These are phyloP conservation scores for Drosophila arizonae DNA, from an alignment of 1,140 invertebrate genomes.

Conservation along the genomic window DNA sequence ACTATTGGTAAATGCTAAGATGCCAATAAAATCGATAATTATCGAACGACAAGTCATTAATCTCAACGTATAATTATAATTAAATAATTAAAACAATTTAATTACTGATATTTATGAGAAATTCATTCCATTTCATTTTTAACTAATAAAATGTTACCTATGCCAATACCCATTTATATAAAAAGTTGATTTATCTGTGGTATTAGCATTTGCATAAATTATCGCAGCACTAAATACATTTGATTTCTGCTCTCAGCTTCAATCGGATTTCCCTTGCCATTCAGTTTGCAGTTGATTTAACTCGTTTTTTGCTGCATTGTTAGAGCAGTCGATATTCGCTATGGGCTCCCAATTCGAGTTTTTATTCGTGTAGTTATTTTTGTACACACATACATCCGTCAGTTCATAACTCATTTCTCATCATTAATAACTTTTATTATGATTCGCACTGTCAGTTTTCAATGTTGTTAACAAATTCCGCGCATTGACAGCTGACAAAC, in stretches of 20 bases:
- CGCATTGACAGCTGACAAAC: slow-evolving; percentile 78
- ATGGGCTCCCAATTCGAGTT: not conserved
- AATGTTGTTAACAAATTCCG: slow-evolving; percentile 80
- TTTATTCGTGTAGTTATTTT: not conserved
- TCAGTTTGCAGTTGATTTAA: not conserved
- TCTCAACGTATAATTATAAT: no score
- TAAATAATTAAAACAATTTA: no score
- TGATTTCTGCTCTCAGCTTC: not conserved
- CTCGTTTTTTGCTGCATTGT: not conserved
- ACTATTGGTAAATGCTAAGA: no score
- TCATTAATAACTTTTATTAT: slow-evolving; percentile 77
- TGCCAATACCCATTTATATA: no score
- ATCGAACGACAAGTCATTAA: no score
- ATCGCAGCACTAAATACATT: no score
- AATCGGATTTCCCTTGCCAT: not conserved
- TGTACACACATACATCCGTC: slow-evolving; percentile 4
- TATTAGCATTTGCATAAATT: no score
- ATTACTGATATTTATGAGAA: no score
- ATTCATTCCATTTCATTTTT: no score
- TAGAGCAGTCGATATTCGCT: slow-evolving; percentile 14
- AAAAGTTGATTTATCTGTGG: no score
- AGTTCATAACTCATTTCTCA: slow-evolving; percentile 75
- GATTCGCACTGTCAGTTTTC: slow-evolving; percentile 72
- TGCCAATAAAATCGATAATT: no score
- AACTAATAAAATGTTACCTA: no score